Conservation (phyloP, 2,888 invertebrate species). For the Cosmopolites sordidus region DNA sequence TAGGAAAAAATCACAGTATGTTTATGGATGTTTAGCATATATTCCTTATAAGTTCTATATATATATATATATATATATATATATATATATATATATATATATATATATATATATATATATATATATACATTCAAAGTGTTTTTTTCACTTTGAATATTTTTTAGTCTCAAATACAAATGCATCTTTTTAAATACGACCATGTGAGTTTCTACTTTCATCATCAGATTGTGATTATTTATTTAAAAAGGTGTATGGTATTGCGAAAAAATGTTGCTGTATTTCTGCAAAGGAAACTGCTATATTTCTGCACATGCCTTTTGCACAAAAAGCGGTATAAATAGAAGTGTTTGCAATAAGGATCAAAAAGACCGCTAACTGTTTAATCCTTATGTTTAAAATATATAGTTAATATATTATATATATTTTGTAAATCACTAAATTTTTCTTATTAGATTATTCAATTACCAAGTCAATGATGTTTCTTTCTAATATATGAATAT, state of each 20-base stretch:
- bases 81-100: too few relatives aligned
- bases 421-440: conserved; percentile 22
- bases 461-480: conserved; percentile 22
- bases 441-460: conserved; percentile 14
- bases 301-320: conserved; percentile 24
- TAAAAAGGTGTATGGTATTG: background rate
- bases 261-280: background rate
- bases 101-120: too few relatives aligned
- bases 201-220: too few relatives aligned
- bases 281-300: background rate
- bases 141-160: background rate
- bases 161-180: background rate
- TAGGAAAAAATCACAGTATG: conserved; percentile 5
- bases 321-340: conserved; percentile 16
- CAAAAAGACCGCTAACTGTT: conserved; percentile 19
- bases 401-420: conserved; percentile 22
- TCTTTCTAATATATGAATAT: conserved; percentile 23
- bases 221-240: background rate
- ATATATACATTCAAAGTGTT: background rate
- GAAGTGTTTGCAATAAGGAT: conserved; percentile 14
- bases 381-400: conserved; percentile 11
- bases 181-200: background rate
- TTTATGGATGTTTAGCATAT: conserved; percentile 10
- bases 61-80: too few relatives aligned
- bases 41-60: conserved; percentile 4